Evolutionary conservation across 2,797 vertebrate genomes (phyloP), one percentile per base, ranked within the genome.

Genomic region (Sebastes diploproa): DNA sequence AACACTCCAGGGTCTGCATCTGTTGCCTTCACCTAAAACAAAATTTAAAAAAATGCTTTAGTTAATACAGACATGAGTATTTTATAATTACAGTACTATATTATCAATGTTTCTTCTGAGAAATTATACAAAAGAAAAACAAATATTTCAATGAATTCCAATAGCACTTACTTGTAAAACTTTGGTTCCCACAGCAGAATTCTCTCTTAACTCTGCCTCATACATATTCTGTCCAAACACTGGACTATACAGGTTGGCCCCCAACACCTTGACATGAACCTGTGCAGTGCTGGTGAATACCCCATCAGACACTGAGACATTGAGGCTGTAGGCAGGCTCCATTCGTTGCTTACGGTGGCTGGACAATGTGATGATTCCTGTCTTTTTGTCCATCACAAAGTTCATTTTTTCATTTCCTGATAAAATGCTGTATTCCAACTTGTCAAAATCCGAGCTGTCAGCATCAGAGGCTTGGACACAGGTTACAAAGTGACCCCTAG

Each of bases 231-330:
- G 97, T 0, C 96, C 95, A 89, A 99, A 99, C 32, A 96, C 94
- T 7, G 98, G 98, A 75, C 96, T 96, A 30, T 98, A 96, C 38
- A 99, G 93, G 88, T 99, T 99, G 64, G 97, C 98, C 6, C 96
- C 96, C 1, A 98, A 94, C 18, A 99, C 95, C 42, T 91, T 95
- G 50, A 99, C 94, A 67, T 98, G 98, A 74, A 99, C 97, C 90
- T 99, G 98, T 4, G 98, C 98, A 0, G 98, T 99, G 92, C 96
- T 98, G 75, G 98, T 98, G 91, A 99, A 99, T 62, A 99, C 95
- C 0, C 98, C 97, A 0, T 99, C 98, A 0, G 98, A 99, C 63
- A 99, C 98, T 0, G 98, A 99, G 32, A 99, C 96, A 0, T 99
- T 99, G 22, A 99, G 92, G 78, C 95, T 98, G 82, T 98, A 97